Conservation (phyloP, 2,888 invertebrate species). For the Leptura quadrifasciata region DNA sequence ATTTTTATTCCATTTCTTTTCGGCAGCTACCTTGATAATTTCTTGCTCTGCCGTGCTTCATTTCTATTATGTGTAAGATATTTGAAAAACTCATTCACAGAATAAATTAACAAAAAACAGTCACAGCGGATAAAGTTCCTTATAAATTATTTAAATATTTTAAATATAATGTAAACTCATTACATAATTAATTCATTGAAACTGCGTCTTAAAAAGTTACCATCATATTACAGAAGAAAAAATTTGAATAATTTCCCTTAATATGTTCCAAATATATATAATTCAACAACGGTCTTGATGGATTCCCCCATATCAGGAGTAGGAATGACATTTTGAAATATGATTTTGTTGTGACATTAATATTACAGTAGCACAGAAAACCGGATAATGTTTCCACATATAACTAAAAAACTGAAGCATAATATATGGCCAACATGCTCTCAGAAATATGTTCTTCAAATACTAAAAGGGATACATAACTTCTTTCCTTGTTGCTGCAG, state of each 20-base stretch:
- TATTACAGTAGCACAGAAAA: constrained; percentile 22
- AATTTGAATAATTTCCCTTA: not conserved
- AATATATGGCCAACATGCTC: constrained; percentile 25
- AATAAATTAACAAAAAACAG: no score
- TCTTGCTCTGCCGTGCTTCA: no score
- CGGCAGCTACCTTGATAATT: no score
- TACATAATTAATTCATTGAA: no score
- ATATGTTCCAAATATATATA: not conserved
- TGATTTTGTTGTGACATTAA: constrained; percentile 19
- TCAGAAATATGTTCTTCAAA: constrained; percentile 28
- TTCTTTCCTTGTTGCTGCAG: constrained; percentile 11
- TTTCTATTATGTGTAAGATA: no score
- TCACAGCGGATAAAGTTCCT: no score
- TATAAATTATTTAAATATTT: no score
- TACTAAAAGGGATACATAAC: constrained; percentile 32
- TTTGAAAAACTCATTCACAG: no score
- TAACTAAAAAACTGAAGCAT: constrained; percentile 31
- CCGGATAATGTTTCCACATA: constrained; percentile 4
- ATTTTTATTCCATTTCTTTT: no score
- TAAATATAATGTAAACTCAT: no score
- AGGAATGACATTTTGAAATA: constrained; percentile 21
- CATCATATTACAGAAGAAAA: not conserved
- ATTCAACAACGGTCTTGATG: not conserved
- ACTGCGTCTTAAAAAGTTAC: not conserved
- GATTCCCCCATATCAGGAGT: constrained; percentile 1